Percentiles rank a stretch among this genome's conserved stretches.
These are phyloP conservation scores for Thecocarcelia acutangulata DNA, from an alignment of 2,888 invertebrate species.

Conservation along the genomic window DNA sequence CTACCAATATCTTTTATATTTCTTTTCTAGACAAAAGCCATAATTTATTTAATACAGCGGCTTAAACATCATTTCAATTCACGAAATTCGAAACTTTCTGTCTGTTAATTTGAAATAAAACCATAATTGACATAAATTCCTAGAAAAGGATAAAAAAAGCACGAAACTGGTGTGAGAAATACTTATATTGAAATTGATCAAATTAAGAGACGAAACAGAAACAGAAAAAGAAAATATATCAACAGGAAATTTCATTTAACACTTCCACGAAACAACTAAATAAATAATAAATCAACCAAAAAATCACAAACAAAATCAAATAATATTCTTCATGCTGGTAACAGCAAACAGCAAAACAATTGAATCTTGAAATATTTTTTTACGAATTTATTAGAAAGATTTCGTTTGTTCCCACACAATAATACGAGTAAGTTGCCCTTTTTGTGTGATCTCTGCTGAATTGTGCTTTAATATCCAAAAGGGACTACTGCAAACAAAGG, in stretches of 20 bases:
- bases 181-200: constrained; percentile 25
- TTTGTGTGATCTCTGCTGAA: constrained; percentile 44
- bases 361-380: constrained; percentile 26
- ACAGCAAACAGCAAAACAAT: constrained; percentile 49
- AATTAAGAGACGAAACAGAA: not conserved
- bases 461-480: constrained; percentile 42
- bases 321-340: constrained; percentile 36
- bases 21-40: no score
- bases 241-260: constrained; percentile 67
- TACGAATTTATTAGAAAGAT: constrained; percentile 59
- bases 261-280: constrained; percentile 58
- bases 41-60: no score
- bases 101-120: not conserved
- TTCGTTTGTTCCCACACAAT: constrained; percentile 64
- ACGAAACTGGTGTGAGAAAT: constrained; percentile 49
- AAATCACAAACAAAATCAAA: constrained; percentile 19
- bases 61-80: not conserved
- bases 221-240: not conserved
- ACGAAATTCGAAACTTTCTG: constrained; percentile 41
- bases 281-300: constrained; percentile 55
- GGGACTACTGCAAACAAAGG: constrained; percentile 53
- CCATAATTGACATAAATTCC: constrained; percentile 31
- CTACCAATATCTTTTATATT: no score
- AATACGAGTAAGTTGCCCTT: constrained; percentile 57
- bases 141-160: constrained; percentile 43